These are phyloP conservation scores for Ditula angustiorana DNA, from an alignment of 2,888 invertebrate genomes.

Conservation along the genomic window DNA sequence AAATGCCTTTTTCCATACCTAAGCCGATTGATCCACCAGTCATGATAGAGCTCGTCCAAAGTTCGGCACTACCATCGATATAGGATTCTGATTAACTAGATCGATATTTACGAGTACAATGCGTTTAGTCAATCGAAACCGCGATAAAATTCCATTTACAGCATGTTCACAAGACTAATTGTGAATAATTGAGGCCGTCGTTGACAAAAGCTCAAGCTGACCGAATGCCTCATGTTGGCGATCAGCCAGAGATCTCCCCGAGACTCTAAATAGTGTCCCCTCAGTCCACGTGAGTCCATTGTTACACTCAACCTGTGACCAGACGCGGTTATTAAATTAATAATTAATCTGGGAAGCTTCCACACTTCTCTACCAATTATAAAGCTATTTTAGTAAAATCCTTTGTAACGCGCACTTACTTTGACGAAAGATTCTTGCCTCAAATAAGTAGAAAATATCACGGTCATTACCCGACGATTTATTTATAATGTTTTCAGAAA, in stretches of 20 bases:
- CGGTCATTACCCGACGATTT: slow-evolving; percentile 20
- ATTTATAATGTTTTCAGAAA: slow-evolving; percentile 29
- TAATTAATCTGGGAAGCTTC: slow-evolving; percentile 17
- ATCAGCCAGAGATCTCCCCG: slow-evolving; percentile 52
- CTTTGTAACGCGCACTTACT: slow-evolving; percentile 11
- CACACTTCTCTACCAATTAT: slow-evolving; percentile 6
- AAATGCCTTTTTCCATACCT: no score
- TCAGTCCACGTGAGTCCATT: slow-evolving; percentile 51
- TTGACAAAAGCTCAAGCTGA: slow-evolving; percentile 49
- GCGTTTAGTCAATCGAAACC: no score
- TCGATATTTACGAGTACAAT: not conserved
- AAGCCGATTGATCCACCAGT: no score
- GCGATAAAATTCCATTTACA: not conserved
- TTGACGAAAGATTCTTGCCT: slow-evolving; percentile 8
- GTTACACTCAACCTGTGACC: slow-evolving; percentile 48
- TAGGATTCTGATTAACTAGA: no score
- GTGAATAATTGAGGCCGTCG: slow-evolving; percentile 25
- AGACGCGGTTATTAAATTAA: slow-evolving; percentile 41
- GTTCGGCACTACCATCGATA: no score
- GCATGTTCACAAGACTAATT: not conserved
- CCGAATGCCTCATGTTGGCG: slow-evolving; percentile 56
- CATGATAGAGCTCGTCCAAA: no score
- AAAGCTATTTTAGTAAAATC: slow-evolving; percentile 8
- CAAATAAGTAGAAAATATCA: slow-evolving; percentile 21
- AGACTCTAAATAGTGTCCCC: slow-evolving; percentile 61